These are phyloP conservation scores for Ctenicera cuprea DNA, from an alignment of 2,888 invertebrate genomes.

Conservation along the genomic window DNA sequence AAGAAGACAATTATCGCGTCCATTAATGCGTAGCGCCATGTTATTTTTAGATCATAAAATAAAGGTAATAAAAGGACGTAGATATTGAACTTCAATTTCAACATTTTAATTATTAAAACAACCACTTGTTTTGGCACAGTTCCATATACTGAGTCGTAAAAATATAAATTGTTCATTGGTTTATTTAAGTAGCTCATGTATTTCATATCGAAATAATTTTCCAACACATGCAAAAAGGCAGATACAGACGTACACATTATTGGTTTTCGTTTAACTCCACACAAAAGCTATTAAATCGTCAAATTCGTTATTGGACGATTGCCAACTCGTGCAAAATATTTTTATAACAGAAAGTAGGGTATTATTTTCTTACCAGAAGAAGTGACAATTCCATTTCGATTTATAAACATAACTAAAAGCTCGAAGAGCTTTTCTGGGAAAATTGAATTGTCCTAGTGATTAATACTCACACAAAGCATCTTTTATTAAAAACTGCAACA, in stretches of 20 bases:
- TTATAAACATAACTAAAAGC: background rate
- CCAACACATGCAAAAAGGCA: background rate
- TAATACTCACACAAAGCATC: background rate
- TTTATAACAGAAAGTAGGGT: constrained; percentile 14
- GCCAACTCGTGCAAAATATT: constrained; percentile 29
- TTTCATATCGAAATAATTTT: background rate
- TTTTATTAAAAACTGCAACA: constrained; percentile 43
- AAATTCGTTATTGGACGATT: constrained; percentile 28
- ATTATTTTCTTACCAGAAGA: constrained; percentile 10
- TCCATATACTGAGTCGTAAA: no score
- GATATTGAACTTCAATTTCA: no score
- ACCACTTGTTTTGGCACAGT: no score
- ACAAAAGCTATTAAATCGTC: constrained; percentile 22
- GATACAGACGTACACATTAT: constrained; percentile 17
- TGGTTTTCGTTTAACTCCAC: constrained; percentile 18
- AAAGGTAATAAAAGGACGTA: no score
- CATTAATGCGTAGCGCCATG: no score
- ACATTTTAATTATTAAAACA: no score
- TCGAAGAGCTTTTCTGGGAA: background rate
- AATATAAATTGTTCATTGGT: no score
- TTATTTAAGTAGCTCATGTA: no score
- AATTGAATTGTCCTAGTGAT: background rate
- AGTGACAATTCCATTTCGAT: background rate
- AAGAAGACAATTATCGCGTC: no score
- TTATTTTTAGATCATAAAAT: no score